Conservation (phyloP, 2,888 invertebrate species). For the Microdon myrmicae region DNA sequence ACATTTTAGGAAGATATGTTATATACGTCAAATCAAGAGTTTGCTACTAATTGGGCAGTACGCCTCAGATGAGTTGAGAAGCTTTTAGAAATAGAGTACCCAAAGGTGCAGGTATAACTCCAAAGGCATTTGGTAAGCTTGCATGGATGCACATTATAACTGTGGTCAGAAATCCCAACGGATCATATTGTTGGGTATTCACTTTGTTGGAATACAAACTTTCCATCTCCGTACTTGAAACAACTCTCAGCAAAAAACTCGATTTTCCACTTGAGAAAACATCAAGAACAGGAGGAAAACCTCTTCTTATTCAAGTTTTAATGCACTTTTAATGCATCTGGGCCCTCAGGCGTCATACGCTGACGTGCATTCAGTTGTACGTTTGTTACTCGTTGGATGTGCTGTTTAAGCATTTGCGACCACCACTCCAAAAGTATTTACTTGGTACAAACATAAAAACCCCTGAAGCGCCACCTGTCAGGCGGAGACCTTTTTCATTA, state of each 20-base stretch:
- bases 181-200: too few relatives aligned
- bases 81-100: too few relatives aligned
- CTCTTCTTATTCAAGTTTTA: constrained; percentile 29
- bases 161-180: too few relatives aligned
- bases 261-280: constrained; percentile 45
- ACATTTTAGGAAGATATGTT: too few relatives aligned
- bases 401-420: background rate
- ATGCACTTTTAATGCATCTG: constrained; percentile 50
- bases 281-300: constrained; percentile 28
- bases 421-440: constrained; percentile 15
- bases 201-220: too few relatives aligned
- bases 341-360: background rate
- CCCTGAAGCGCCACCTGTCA: constrained; percentile 45
- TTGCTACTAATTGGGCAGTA: too few relatives aligned
- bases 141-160: too few relatives aligned
- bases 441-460: constrained; percentile 25
- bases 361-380: constrained; percentile 4
- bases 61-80: too few relatives aligned
- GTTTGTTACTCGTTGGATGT: background rate
- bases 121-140: too few relatives aligned
- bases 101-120: too few relatives aligned
- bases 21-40: too few relatives aligned
- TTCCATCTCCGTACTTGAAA: constrained; percentile 27
- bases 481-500: constrained; percentile 43
- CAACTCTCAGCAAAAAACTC: constrained; percentile 25